Base-by-base conservation (phyloP, 64 coral and sea anemone genomes). In the Pachyseris speciosa region DNA sequence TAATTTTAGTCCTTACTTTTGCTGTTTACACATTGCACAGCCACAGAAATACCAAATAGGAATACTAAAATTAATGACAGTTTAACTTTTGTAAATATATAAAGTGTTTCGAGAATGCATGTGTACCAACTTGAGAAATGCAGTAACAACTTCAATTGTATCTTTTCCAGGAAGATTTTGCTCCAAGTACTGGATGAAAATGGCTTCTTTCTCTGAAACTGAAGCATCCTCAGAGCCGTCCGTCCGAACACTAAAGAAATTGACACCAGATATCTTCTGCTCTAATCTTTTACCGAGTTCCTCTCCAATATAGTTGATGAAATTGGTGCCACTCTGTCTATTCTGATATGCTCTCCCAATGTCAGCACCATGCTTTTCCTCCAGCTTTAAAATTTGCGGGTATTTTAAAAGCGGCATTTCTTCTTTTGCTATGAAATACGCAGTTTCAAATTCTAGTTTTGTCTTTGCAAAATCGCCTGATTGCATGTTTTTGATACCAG, bases 381-480 rank as follows among this genome's bases (percentile, higher is more conserved):
- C 67, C 24, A 95, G 73, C 61, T 91, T 90, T 86, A 90, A 63
- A 37, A 91, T 59, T 61, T 69, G 51, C 22, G 80, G 80, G 74
- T 78, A 91, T 94, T 94, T 94, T 64, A 57, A 67, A 49, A 90
- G 34, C 19, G 70, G 87, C 51, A 95, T 64, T 78, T 95, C 87
- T 74, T 95, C 93, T 75, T 95, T 95, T 33, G 93, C 87, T 67
- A 95, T 64, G 38, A 95, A 95, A 83, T 95, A 91, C n/a, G 92
- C 93, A 69, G 86, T 80, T 95, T 87, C 81, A 84, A 90, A 95
- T 44, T 90, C 91, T 39, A 44, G 48, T 27, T 94, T 88, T 53
- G 77, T 87, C 37, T 69, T 89, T 22, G 86, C 64, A 83, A 94
- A 37, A 74, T 88, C 85, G 78, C 61, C 44, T 77, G 83, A 41